phyloP scores from a whole-genome alignment of 2,888 invertebrate genomes.

The Sarcophaga variegata region DNA sequence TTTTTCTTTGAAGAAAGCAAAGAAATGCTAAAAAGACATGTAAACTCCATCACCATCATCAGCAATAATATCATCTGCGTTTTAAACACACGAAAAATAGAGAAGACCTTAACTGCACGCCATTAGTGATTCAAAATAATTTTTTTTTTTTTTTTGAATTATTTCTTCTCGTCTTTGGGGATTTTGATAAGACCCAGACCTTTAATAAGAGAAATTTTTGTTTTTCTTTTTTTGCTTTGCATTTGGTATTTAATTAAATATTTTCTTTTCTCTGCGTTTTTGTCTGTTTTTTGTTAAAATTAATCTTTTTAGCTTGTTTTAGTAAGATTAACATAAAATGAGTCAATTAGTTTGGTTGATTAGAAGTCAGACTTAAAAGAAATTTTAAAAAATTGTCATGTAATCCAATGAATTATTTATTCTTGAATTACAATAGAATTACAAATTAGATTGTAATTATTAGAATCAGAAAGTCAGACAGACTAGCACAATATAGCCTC shows the following conservation, averaged over 20 bases:
- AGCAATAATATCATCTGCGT: constrained; percentile 9
- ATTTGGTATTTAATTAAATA: not conserved
- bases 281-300: not conserved
- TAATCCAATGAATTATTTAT: too few relatives aligned
- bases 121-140: not conserved
- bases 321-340: constrained; percentile 20
- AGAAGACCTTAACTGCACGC: constrained; percentile 32
- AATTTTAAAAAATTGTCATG: too few relatives aligned
- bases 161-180: too few relatives aligned
- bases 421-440: too few relatives aligned
- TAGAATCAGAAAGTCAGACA: too few relatives aligned
- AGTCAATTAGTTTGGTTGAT: constrained; percentile 41
- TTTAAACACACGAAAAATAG: not conserved
- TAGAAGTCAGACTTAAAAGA: too few relatives aligned
- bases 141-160: not conserved
- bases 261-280: constrained; percentile 10
- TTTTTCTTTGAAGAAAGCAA: constrained; percentile 11
- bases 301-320: constrained; percentile 18
- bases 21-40: constrained; percentile 27
- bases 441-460: too few relatives aligned
- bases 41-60: constrained; percentile 3
- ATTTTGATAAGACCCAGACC: too few relatives aligned
- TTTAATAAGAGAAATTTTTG: too few relatives aligned
- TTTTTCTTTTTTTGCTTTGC: too few relatives aligned
- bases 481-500: too few relatives aligned